Percentiles rank a stretch among this genome's conserved stretches.
Conservation (phyloP, 2,888 invertebrate species). For the Meteorus cinctellus region DNA sequence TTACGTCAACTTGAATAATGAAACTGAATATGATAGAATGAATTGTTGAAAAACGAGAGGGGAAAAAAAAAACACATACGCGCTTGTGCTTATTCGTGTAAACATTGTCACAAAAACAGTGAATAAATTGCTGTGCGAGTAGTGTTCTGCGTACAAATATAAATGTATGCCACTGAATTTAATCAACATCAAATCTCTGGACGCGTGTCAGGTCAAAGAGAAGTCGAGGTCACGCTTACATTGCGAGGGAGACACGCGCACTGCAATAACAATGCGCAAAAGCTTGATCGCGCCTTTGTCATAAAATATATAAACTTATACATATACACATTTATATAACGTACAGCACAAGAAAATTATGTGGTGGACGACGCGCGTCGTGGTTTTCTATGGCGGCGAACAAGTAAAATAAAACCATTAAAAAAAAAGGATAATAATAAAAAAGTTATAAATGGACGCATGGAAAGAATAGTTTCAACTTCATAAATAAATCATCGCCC, state of each 20-base stretch:
- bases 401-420: slow-evolving; percentile 63
- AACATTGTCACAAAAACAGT: slow-evolving; percentile 1
- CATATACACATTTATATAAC: background rate
- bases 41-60: background rate
- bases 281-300: slow-evolving; percentile 41
- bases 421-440: slow-evolving; percentile 52
- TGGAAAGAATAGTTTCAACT: slow-evolving; percentile 5
- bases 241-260: slow-evolving; percentile 34
- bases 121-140: background rate
- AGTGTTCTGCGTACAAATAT: background rate
- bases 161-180: slow-evolving; percentile 1
- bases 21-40: background rate
- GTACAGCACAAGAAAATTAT: background rate
- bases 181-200: background rate
- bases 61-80: background rate
- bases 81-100: background rate
- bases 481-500: slow-evolving; percentile 11
- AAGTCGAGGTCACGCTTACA: slow-evolving; percentile 40
- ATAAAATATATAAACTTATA: background rate
- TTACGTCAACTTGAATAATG: background rate
- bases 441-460: background rate
- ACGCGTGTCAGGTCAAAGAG: slow-evolving; percentile 25
- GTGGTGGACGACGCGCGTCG: slow-evolving; percentile 59
- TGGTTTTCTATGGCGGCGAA: slow-evolving; percentile 58
- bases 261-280: slow-evolving; percentile 47